Conservation (phyloP, 2,888 invertebrate genomes). For the Phymatocera aterrima region DNA sequence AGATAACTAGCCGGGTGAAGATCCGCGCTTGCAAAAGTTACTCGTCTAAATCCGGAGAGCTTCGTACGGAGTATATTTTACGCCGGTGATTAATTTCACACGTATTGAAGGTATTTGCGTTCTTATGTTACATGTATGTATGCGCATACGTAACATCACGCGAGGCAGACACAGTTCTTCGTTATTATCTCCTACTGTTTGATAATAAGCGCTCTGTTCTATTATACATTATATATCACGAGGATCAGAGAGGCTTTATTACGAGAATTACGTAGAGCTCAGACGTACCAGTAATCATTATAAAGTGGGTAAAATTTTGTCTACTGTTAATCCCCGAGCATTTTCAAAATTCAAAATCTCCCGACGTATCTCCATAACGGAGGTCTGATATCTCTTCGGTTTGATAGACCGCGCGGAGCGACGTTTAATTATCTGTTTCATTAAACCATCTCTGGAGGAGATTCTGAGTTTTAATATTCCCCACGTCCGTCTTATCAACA, state of each 20-base stretch:
- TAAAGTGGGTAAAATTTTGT: neutral
- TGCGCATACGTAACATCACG: slow-evolving; percentile 12
- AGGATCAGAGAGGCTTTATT: slow-evolving; percentile 38
- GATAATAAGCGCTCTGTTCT: slow-evolving; percentile 17
- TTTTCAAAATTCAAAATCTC: neutral
- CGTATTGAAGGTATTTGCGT: too few species aligned
- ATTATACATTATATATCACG: neutral
- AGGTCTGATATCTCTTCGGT: too few species aligned
- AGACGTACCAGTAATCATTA: slow-evolving; percentile 6
- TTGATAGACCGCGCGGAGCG: too few species aligned
- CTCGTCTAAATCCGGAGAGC: neutral
- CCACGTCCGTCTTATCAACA: too few species aligned
- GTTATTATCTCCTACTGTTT: slow-evolving; percentile 12
- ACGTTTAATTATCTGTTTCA: too few species aligned
- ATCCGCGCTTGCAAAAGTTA: too few species aligned
- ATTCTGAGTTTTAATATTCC: too few species aligned
- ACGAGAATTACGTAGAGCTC: slow-evolving; percentile 18
- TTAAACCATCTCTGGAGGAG: too few species aligned
- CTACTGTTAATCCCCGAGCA: neutral
- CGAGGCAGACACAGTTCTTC: neutral
- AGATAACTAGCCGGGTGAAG: too few species aligned
- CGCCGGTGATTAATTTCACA: too few species aligned
- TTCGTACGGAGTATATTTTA: too few species aligned
- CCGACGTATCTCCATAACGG: neutral
- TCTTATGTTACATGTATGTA: too few species aligned